Evolutionary conservation across 2,797 vertebrate genomes (phyloP).

Genomic region (Somateria mollissima): DNA sequence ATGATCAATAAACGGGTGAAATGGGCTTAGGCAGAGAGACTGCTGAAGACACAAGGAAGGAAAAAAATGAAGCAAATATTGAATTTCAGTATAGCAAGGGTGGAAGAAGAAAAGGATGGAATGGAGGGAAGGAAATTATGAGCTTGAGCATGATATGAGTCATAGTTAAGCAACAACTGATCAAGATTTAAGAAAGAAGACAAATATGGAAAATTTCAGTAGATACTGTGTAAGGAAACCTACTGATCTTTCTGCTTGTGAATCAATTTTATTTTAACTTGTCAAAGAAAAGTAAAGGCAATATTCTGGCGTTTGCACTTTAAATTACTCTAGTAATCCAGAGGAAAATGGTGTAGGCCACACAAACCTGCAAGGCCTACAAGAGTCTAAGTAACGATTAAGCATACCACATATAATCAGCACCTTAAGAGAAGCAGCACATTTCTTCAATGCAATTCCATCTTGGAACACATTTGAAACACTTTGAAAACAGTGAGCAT

Average conservation of each 20-base stretch:
- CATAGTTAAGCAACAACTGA: not conserved
- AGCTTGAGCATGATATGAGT: not conserved
- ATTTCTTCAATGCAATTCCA: not conserved
- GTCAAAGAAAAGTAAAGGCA: not conserved
- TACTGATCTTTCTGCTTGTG: not conserved
- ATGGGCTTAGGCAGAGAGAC: not conserved
- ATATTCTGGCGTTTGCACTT: not conserved
- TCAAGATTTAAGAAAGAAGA: not conserved
- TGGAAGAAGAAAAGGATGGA: not conserved
- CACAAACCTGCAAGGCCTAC: not conserved
- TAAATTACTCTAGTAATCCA: not conserved
- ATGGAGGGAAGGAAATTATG: not conserved
- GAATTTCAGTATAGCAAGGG: not conserved
- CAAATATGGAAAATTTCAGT: not conserved
- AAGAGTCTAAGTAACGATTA: not conserved
- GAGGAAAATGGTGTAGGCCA: not conserved
- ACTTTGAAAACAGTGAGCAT: not conserved
- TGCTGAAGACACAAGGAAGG: not conserved
- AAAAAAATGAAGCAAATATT: not conserved
- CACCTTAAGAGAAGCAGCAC: not conserved
- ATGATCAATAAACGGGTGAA: not conserved
- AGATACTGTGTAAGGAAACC: not conserved
- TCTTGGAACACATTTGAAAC: not conserved
- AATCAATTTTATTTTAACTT: not conserved
- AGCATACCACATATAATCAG: not conserved